Evolutionary conservation across 1,140 invertebrate genomes (phyloP).

Genomic region (Lerema accius): DNA sequence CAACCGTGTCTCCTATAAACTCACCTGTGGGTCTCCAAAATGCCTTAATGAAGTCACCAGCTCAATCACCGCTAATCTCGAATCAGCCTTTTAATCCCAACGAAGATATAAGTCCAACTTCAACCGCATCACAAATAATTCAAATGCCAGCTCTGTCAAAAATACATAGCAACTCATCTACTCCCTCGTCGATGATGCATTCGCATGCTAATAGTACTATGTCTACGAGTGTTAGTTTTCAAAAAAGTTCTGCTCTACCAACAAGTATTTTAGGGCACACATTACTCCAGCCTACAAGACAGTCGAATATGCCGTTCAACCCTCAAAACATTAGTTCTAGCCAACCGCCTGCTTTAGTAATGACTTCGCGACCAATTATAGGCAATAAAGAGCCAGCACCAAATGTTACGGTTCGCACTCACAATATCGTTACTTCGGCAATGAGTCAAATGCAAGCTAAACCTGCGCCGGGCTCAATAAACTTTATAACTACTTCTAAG

Average conservation of each 20-base stretch:
- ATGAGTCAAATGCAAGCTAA: slow-evolving; percentile 67
- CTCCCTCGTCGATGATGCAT: slow-evolving; percentile 62
- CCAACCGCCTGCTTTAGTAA: slow-evolving; percentile 81
- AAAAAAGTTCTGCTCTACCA: slow-evolving; percentile 67
- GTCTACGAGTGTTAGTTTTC: slow-evolving; percentile 67
- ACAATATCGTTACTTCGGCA: slow-evolving; percentile 63
- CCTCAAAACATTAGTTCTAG: slow-evolving; percentile 79
- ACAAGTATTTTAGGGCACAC: slow-evolving; percentile 80
- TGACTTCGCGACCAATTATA: slow-evolving; percentile 75
- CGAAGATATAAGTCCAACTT: slow-evolving; percentile 57
- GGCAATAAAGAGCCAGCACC: slow-evolving; percentile 70
- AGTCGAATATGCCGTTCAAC: slow-evolving; percentile 78
- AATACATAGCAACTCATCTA: slow-evolving; percentile 68
- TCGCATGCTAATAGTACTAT: slow-evolving; percentile 68
- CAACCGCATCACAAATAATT: slow-evolving; percentile 72
- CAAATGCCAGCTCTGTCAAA: slow-evolving; percentile 81
- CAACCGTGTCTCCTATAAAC: slow-evolving; percentile 70
- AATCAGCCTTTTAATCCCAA: slow-evolving; percentile 56
- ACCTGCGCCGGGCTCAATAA: slow-evolving; percentile 58
- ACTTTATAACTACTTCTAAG: slow-evolving; percentile 79
- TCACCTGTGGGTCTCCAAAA: slow-evolving; percentile 67
- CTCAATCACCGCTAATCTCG: slow-evolving; percentile 62
- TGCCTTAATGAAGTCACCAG: slow-evolving; percentile 70
- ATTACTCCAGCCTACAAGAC: slow-evolving; percentile 72
- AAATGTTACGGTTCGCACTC: slow-evolving; percentile 74